phyloP scores from a whole-genome alignment of 2,113 vertebrate genomes.

The Agapornis roseicollis region DNA sequence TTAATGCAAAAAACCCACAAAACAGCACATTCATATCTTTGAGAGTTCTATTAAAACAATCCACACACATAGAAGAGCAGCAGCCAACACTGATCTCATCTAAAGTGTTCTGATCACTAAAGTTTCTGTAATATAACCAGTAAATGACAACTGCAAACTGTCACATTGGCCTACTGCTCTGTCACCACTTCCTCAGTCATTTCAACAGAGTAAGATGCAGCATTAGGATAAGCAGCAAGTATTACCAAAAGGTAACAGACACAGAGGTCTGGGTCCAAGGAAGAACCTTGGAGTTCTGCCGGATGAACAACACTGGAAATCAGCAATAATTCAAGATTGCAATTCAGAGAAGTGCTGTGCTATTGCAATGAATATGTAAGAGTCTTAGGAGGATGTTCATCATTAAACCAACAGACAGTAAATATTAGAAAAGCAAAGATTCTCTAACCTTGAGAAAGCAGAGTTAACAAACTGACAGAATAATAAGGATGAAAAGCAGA shows the following conservation, averaged over 20 bases:
- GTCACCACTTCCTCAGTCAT: not conserved
- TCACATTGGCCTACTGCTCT: not conserved
- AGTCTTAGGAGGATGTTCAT: slow-evolving; percentile 51
- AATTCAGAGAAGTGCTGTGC: not conserved
- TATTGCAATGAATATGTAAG: not conserved
- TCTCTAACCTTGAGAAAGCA: slow-evolving; percentile 81
- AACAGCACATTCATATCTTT: not conserved
- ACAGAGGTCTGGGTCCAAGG: not conserved
- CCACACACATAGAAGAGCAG: not conserved
- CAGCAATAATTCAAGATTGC: not conserved
- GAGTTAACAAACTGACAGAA: slow-evolving; percentile 84
- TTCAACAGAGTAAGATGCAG: not conserved
- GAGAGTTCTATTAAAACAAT: not conserved
- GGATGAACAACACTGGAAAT: not conserved
- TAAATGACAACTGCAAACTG: not conserved
- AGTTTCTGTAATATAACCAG: not conserved
- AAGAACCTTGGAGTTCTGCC: not conserved
- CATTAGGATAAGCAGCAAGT: not conserved
- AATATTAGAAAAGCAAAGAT: slow-evolving; percentile 77
- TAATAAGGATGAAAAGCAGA: slow-evolving; percentile 82
- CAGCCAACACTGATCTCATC: not conserved
- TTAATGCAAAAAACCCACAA: not conserved
- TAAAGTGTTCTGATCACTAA: not conserved
- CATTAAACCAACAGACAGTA: slow-evolving; percentile 66
- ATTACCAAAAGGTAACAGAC: not conserved